Evolutionary conservation across 2,797 vertebrate species (phyloP), one percentile per base, ranked within the genome.

Genomic region (Lateolabrax maculatus): DNA sequence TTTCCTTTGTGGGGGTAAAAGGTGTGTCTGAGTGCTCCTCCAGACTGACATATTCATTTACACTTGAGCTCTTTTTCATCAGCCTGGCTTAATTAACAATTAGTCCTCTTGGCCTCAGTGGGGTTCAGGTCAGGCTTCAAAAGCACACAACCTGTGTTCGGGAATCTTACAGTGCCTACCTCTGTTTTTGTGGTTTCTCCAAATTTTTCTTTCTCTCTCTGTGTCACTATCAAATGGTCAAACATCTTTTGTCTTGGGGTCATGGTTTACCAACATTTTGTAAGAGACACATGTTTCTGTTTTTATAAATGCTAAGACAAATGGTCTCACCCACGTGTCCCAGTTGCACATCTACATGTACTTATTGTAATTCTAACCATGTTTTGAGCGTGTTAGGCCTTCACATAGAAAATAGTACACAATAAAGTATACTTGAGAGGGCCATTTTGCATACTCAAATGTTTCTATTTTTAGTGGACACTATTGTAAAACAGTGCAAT

Each of bases 31-130:
- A 87, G 89, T 67, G 86, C 84, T 85, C 77, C 77, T 86, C 79
- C 85, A 87, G 39, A 83, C 83, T 92, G 90, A 91, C 91, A 89
- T 86, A 44, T 89, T 87, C 88, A 92, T 92, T 94, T 90, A 91
- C 90, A 90, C 91, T 92, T 77, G 64, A 92, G 83, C 81, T 92
- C 77, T 74, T 89, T 92, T 88, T 92, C 87, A 93, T 93, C 87
- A 89, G 70, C 61, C 37, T 4, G 9, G 67, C 79, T 91, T 93
- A 92, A 93, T 93, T 92, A 90, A 90, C 90, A 92, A 92, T 93
- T 91, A 93, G 88, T 85, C 68, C 43, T 71, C 79, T 75, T 76
- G 83, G 83, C 85, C 92, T 85, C 84, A 6, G 41, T 37, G 72
- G 80, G 71, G 72, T 87, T 89, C 79, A 73, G 85, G 83, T 89